phyloP scores from a whole-genome alignment of 2,113 vertebrate genomes.

The Eubucco bourcierii region DNA sequence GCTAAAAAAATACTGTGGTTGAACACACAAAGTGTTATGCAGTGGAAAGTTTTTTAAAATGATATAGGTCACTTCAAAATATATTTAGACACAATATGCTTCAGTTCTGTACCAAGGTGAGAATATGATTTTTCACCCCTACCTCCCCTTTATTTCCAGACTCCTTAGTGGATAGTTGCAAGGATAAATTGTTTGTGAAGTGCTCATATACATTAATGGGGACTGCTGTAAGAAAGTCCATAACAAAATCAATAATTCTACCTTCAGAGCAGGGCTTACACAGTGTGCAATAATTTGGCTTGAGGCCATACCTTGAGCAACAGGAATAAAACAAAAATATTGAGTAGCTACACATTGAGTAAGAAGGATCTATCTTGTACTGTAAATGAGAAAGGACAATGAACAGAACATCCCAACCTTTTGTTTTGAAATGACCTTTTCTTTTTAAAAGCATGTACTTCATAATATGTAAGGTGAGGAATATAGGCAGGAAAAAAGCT shows the following conservation, averaged over 20 bases:
- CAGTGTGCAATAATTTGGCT: neutral
- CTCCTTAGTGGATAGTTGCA: neutral
- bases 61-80: neutral
- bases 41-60: neutral
- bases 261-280: neutral
- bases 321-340: slow-evolving; percentile 25
- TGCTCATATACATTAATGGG: neutral
- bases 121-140: neutral
- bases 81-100: neutral
- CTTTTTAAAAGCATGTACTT: neutral
- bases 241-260: slow-evolving; percentile 24
- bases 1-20: neutral
- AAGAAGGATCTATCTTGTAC: neutral
- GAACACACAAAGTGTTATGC: neutral
- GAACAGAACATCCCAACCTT: neutral
- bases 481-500: neutral
- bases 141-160: neutral
- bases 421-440: neutral
- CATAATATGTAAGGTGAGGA: neutral
- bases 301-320: neutral
- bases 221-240: neutral
- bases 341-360: neutral
- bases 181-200: slow-evolving; percentile 33
- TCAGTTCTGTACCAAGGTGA: neutral
- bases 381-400: neutral